Evolutionary conservation across 2,888 invertebrate genomes (phyloP).

Genomic region (Ichneumoninae sp.): DNA sequence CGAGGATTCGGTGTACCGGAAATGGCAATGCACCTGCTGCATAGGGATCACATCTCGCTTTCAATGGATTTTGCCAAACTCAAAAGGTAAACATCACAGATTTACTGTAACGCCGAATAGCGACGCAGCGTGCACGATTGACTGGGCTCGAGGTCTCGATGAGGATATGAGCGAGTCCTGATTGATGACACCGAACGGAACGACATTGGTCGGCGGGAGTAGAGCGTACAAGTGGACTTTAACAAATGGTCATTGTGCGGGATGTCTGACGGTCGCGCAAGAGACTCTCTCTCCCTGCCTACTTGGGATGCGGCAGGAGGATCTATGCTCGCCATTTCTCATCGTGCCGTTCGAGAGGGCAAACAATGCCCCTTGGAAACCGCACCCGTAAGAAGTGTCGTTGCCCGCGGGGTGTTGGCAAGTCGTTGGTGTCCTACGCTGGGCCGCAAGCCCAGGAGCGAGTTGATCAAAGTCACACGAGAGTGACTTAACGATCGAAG

Average conservation of each 20-base stretch:
- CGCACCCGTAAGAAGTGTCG: conserved; percentile 75
- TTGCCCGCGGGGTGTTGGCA: conserved; percentile 53
- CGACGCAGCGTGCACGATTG: conserved; percentile 39
- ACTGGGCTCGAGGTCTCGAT: conserved; percentile 60
- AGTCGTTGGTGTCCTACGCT: conserved; percentile 29
- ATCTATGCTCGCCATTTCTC: conserved; percentile 82
- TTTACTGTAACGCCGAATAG: background rate
- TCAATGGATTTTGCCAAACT: background rate
- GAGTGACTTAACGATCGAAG: conserved; percentile 51
- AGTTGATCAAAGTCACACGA: conserved; percentile 80
- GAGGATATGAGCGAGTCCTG: conserved; percentile 75
- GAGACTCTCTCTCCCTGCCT: conserved; percentile 68
- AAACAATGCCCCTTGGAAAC: conserved; percentile 78
- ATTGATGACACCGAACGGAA: conserved; percentile 70
- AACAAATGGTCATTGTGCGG: conserved; percentile 78
- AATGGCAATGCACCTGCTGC: background rate
- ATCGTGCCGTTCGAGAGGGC: conserved; percentile 73
- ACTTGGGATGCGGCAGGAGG: conserved; percentile 79
- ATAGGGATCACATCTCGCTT: background rate
- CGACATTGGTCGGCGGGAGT: conserved; percentile 69
- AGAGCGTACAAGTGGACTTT: conserved; percentile 75
- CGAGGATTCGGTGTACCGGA: no score
- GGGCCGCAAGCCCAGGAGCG: conserved; percentile 65
- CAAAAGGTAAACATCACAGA: background rate
- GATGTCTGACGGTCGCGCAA: conserved; percentile 62